These are phyloP conservation scores for Polyergus mexicanus DNA, from an alignment of 1,140 invertebrate species.

Conservation along the genomic window DNA sequence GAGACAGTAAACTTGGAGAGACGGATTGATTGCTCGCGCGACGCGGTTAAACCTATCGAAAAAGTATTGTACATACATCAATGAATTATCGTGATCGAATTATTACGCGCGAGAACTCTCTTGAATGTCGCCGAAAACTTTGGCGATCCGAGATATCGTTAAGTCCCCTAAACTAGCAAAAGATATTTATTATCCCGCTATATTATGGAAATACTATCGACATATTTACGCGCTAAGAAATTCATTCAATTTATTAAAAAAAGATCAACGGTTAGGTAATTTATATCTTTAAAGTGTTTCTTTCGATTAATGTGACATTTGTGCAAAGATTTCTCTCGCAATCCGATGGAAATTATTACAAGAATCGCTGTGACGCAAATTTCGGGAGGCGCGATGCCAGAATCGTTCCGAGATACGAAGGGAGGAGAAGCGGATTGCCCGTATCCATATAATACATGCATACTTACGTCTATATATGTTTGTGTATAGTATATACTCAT, in stretches of 20 bases:
- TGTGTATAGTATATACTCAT: conserved; percentile 37
- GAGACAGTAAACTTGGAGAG: conserved; percentile 36
- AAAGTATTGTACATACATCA: conserved; percentile 66
- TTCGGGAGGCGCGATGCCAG: conserved; percentile 6
- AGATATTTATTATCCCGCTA: too few relatives aligned
- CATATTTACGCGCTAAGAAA: too few relatives aligned
- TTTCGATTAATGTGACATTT: not conserved
- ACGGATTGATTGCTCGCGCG: conserved; percentile 62
- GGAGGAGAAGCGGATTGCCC: conserved; percentile 66
- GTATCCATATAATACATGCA: conserved; percentile 3
- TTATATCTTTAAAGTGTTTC: not conserved
- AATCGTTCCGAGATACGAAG: conserved; percentile 47
- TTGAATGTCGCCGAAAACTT: not conserved
- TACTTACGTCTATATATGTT: not conserved
- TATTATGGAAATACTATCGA: too few relatives aligned
- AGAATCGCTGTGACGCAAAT: not conserved
- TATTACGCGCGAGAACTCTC: conserved; percentile 1
- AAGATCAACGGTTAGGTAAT: not conserved
- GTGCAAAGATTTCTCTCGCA: not conserved
- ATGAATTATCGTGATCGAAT: conserved; percentile 68
- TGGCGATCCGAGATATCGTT: not conserved
- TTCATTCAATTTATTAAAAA: not conserved
- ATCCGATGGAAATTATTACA: conserved; percentile 28
- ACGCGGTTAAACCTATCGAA: conserved; percentile 66
- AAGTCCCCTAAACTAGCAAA: not conserved